Base-by-base conservation (phyloP, 1,140 invertebrate species). In the Pectinophora gossypiella region DNA sequence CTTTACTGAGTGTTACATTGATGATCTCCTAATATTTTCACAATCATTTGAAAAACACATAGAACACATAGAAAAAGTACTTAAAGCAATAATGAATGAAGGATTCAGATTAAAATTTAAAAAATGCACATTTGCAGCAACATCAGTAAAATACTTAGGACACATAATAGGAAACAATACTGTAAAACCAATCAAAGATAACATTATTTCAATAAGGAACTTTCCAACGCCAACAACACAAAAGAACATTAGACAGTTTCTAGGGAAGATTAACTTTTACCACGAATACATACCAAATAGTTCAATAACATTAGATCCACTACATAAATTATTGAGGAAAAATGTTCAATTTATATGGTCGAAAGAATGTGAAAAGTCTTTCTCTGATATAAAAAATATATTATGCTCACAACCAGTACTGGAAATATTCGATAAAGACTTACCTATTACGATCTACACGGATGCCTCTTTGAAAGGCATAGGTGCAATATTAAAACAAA, bases 21-120 rank as follows among this genome's bases (percentile, higher is more conserved):
- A 51, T 18, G 72, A 80, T 51, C 74, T 78, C 27, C 36, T 76
- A 32, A 58, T 82, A 27, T 76, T 72, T 50, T 72, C 71, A 5
- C 59, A 76, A 63, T 51, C 62, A 16, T 70, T 64, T 49, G 21
- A 55, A 48, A 61, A 75, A 51, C 69, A 75, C 42, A 48, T 79
- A 42, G 55, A 61, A 40, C 67, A 72, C 40, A 49, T 72, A 46
- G 42, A 10, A 55, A 48, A 53, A 42, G 15, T 67, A 32, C 50
- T 68, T 19, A 20, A 63, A 56, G 61, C 59, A 49, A 64, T 67
- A 9, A 42, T 43, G 44, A 62, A 32, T 20, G 65, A 77, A 65
- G 68, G 72, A 13, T 75, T 77, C 16, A 20, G 47, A 40, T 15
- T 56, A 15, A 56, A 56, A 38, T 48, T 56, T 23, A 12, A 9